Percentiles rank a stretch among this genome's conserved stretches.
phyloP scores from a whole-genome alignment of 2,888 invertebrate genomes.

The Agonopterix arenella region DNA sequence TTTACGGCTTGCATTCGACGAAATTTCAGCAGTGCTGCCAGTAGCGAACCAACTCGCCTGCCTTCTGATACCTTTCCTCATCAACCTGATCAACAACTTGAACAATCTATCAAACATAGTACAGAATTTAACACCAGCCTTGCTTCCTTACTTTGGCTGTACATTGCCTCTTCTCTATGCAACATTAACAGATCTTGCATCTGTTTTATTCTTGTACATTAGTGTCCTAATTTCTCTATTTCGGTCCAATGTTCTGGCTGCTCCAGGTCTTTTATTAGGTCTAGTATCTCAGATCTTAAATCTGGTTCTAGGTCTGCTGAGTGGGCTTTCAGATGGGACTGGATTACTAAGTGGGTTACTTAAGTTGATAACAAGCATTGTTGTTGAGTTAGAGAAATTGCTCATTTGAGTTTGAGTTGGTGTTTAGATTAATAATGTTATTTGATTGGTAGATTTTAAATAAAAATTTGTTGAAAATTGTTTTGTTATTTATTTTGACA shows the following conservation, averaged over 20 bases:
- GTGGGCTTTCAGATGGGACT: slow-evolving; percentile 51
- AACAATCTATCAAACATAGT: slow-evolving; percentile 66
- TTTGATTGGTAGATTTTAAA: not conserved
- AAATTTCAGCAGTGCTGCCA: slow-evolving; percentile 55
- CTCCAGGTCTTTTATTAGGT: slow-evolving; percentile 49
- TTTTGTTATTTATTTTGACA: not conserved
- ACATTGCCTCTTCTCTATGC: slow-evolving; percentile 60
- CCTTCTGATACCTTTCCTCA: slow-evolving; percentile 56
- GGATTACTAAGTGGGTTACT: slow-evolving; percentile 52
- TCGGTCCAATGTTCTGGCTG: slow-evolving; percentile 57
- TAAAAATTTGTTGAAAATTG: not conserved
- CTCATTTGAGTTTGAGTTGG: slow-evolving; percentile 24
- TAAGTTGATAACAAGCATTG: slow-evolving; percentile 50
- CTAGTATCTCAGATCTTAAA: slow-evolving; percentile 51
- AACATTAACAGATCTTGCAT: slow-evolving; percentile 60
- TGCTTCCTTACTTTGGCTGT: slow-evolving; percentile 64
- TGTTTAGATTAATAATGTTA: slow-evolving; percentile 9
- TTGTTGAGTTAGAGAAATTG: slow-evolving; percentile 60
- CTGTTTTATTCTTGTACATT: slow-evolving; percentile 60
- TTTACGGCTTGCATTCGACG: slow-evolving; percentile 58
- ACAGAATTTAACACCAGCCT: slow-evolving; percentile 61
- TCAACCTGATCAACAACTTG: slow-evolving; percentile 62
- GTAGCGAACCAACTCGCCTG: slow-evolving; percentile 60
- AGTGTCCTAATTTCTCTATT: slow-evolving; percentile 62
- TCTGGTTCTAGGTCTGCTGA: slow-evolving; percentile 48